These are phyloP conservation scores for Calephelis virginiensis DNA, from an alignment of 1,140 invertebrate species.

Conservation along the genomic window DNA sequence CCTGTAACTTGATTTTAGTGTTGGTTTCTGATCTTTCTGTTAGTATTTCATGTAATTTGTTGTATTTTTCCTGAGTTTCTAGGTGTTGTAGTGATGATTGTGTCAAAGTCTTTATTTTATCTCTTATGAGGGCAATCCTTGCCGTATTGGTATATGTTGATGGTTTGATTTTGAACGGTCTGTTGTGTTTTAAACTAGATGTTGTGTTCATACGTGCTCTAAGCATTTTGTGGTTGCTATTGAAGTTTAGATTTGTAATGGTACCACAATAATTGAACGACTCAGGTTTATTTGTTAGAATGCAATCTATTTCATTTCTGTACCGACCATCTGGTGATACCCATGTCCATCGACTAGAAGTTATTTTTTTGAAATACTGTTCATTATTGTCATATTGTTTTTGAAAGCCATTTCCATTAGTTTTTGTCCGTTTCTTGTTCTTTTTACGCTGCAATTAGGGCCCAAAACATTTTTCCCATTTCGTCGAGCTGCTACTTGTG, in stretches of 20 bases:
- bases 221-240: conserved; percentile 28
- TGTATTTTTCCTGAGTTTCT: no score
- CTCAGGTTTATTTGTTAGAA: conserved; percentile 24
- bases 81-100: conserved; percentile 9
- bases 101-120: conserved; percentile 6
- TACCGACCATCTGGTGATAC: conserved; percentile 20
- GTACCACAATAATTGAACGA: conserved; percentile 24
- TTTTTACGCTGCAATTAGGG: conserved; percentile 22
- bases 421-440: conserved; percentile 23
- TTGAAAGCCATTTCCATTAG: conserved; percentile 21
- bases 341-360: conserved; percentile 22
- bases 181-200: neutral
- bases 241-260: conserved; percentile 30
- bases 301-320: conserved; percentile 30
- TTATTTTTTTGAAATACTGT: conserved; percentile 19
- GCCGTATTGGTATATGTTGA: neutral
- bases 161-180: conserved; percentile 22
- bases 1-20: no score
- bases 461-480: conserved; percentile 26
- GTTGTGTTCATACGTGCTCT: conserved; percentile 20
- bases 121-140: conserved; percentile 1
- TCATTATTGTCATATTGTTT: conserved; percentile 24
- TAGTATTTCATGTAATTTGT: no score
- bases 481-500: conserved; percentile 21
- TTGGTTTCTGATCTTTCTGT: no score